Percentiles rank a stretch among this genome's conserved stretches.
phyloP scores from a whole-genome alignment of 1,140 invertebrate genomes.

The Sarcophaga peregrina region DNA sequence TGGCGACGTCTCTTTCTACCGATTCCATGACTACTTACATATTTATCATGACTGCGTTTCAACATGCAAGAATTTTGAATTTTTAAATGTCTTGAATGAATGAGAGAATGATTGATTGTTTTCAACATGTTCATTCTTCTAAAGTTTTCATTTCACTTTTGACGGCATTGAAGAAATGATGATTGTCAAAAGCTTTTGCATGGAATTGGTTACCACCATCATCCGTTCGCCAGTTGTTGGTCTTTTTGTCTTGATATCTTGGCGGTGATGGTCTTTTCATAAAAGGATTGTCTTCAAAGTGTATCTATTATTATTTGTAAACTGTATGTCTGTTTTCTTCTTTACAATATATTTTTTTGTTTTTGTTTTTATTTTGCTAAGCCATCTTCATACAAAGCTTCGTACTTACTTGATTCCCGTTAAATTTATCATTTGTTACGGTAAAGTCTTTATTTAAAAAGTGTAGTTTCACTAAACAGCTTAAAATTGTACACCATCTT shows the following conservation, averaged over 20 bases:
- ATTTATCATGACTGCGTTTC: too few relatives aligned
- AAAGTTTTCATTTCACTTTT: neutral
- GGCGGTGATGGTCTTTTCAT: slow-evolving; percentile 7
- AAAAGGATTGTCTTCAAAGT: slow-evolving; percentile 2
- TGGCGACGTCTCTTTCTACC: too few relatives aligned
- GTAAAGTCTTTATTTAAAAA: neutral
- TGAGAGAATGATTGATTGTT: slow-evolving; percentile 37
- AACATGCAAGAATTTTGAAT: too few relatives aligned
- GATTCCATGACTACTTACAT: too few relatives aligned
- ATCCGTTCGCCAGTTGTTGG: too few relatives aligned
- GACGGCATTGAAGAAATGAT: neutral
- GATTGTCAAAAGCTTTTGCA: too few relatives aligned
- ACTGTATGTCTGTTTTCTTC: neutral
- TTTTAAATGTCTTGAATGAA: slow-evolving; percentile 19
- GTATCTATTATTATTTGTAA: neutral
- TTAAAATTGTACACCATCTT: neutral
- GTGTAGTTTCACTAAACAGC: neutral
- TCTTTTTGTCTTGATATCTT: neutral
- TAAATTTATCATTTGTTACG: neutral
- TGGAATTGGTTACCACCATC: too few relatives aligned
- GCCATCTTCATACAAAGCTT: neutral
- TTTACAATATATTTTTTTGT: too few relatives aligned
- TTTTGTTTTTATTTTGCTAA: neutral
- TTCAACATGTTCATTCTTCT: neutral
- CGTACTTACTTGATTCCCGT: too few relatives aligned